Conservation (phyloP, 2,888 invertebrate genomes). For the Baronia brevicornis region DNA sequence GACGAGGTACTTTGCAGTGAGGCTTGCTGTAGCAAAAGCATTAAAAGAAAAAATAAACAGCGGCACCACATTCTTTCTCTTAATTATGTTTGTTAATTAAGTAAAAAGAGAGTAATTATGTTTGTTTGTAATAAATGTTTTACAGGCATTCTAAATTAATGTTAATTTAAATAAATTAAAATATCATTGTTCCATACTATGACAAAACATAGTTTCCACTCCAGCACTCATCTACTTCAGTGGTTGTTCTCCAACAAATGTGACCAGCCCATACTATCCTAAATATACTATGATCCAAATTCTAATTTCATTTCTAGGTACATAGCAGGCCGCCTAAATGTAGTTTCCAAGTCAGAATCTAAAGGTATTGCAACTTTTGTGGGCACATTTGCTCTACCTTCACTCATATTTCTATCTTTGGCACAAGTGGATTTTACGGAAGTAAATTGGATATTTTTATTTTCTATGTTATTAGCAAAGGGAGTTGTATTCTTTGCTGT, state of each 20-base stretch:
- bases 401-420: constrained; percentile 92
- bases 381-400: constrained; percentile 94
- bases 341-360: constrained; percentile 88
- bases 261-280: too few relatives aligned
- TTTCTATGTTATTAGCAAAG: constrained; percentile 90
- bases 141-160: background rate
- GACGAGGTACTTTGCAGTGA: too few relatives aligned
- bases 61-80: too few relatives aligned
- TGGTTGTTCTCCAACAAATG: too few relatives aligned
- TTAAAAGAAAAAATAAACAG: too few relatives aligned
- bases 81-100: constrained; percentile 12
- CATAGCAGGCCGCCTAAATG: constrained; percentile 87
- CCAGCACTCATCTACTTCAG: too few relatives aligned
- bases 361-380: constrained; percentile 95
- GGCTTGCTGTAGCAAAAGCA: too few relatives aligned
- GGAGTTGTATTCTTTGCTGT: constrained; percentile 89
- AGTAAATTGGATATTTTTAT: constrained; percentile 94
- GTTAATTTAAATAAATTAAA: too few relatives aligned
- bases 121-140: constrained; percentile 10
- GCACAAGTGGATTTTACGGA: constrained; percentile 87
- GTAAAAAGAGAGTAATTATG: constrained; percentile 6
- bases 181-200: too few relatives aligned
- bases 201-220: too few relatives aligned
- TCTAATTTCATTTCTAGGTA: constrained; percentile 78
- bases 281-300: too few relatives aligned